Percentiles rank a stretch among this genome's conserved stretches.
phyloP scores from a whole-genome alignment of 2,888 invertebrate species.

The Caenorhabditis sinica region DNA sequence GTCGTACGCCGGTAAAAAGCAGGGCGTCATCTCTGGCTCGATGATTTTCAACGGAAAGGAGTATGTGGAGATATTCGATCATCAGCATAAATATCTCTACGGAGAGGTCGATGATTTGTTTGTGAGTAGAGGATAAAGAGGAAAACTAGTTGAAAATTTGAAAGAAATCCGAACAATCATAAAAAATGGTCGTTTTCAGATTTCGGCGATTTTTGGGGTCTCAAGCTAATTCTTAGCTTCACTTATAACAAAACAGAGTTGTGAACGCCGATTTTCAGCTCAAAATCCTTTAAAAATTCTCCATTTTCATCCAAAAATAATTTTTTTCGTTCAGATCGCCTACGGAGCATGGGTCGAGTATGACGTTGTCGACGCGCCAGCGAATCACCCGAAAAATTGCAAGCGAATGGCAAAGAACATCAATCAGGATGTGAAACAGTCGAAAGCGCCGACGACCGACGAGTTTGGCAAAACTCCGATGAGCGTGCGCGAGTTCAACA shows the following conservation, averaged over 20 bases:
- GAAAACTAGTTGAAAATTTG: neutral
- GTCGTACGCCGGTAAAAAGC: neutral
- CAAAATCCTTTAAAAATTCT: neutral
- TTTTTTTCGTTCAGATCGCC: slow-evolving; percentile 4
- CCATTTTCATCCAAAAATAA: neutral
- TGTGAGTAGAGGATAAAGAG: neutral
- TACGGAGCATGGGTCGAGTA: slow-evolving; percentile 32
- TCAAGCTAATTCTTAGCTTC: too few species aligned
- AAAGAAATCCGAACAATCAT: neutral
- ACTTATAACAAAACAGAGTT: neutral
- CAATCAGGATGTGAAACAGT: neutral
- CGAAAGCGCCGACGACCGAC: slow-evolving; percentile 16
- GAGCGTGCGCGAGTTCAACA: slow-evolving; percentile 15
- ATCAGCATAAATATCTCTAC: slow-evolving; percentile 3
- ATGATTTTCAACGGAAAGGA: slow-evolving; percentile 6
- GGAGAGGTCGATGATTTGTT: slow-evolving; percentile 28
- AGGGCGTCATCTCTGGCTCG: slow-evolving; percentile 28
- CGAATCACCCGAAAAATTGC: slow-evolving; percentile 3
- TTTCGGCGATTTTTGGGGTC: neutral
- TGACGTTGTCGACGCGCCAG: neutral
- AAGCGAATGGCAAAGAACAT: neutral
- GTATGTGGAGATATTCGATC: slow-evolving; percentile 23
- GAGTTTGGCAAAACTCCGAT: slow-evolving; percentile 2
- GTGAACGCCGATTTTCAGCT: neutral
- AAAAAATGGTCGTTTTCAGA: neutral